These are phyloP conservation scores for Neopelma chrysocephalum DNA, from an alignment of 2,797 vertebrate genomes.

Conservation along the genomic window DNA sequence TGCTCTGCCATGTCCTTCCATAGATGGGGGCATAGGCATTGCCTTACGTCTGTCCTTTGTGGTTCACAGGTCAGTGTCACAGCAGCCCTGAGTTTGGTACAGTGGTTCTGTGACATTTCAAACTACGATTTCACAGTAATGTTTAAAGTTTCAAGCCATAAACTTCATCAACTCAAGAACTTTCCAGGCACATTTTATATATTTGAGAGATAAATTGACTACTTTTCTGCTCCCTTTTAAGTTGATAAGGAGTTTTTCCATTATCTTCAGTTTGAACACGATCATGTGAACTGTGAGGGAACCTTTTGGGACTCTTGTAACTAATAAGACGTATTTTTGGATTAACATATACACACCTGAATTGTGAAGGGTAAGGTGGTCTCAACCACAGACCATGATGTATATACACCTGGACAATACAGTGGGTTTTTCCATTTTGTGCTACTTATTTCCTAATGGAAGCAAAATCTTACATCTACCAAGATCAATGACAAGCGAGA, in stretches of 20 bases:
- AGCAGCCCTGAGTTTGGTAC: background rate
- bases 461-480: background rate
- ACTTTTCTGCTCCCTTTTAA: background rate
- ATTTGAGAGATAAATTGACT: background rate
- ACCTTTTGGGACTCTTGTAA: background rate
- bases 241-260: background rate
- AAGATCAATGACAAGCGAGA: background rate
- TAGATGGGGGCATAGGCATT: background rate
- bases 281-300: background rate
- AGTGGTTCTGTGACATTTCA: background rate
- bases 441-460: background rate
- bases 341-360: background rate
- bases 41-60: background rate
- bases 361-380: background rate
- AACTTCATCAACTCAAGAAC: background rate
- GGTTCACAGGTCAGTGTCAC: background rate
- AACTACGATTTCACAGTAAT: background rate
- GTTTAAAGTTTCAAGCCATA: background rate
- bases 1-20: background rate
- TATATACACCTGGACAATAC: background rate
- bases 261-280: background rate
- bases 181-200: background rate
- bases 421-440: background rate
- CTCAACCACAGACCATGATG: background rate
- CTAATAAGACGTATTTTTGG: background rate